phyloP scores from a whole-genome alignment of 2,797 vertebrate genomes.

The Rallus crepitans region DNA sequence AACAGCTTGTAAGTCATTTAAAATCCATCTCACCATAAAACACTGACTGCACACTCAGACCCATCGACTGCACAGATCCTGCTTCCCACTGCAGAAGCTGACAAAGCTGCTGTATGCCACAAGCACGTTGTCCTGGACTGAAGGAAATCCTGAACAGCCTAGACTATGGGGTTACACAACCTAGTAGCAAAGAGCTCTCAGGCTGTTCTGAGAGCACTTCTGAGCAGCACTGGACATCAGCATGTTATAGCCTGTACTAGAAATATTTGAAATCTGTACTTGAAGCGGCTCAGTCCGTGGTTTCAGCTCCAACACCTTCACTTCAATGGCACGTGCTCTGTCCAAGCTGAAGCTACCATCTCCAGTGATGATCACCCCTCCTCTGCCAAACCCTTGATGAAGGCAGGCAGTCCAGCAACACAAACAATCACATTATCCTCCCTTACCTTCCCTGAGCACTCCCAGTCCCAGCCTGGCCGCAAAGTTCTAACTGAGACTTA shows the following conservation, averaged over 20 bases:
- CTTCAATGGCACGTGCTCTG: background rate
- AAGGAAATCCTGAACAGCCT: background rate
- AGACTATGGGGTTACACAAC: background rate
- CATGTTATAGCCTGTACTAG: background rate
- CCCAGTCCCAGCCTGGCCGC: background rate
- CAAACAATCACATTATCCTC: background rate
- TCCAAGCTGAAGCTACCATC: background rate
- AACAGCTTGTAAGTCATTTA: background rate
- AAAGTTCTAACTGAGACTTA: background rate
- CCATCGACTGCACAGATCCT: background rate
- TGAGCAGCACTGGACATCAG: too few species aligned
- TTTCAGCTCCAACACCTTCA: background rate
- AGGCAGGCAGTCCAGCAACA: background rate
- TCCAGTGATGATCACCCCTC: background rate
- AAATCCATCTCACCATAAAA: background rate
- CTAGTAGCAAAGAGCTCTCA: background rate
- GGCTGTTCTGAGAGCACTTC: background rate
- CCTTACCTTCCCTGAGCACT: background rate
- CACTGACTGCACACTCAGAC: background rate
- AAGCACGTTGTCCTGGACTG: background rate
- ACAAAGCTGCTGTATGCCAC: background rate
- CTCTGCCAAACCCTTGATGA: background rate
- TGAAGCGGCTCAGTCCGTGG: background rate
- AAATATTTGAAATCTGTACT: background rate
- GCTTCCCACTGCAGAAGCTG: background rate